A percentile compares a stretch with the other conserved stretches of the same genome.
Conservation (phyloP, 2,888 invertebrate genomes). For the Epinotia demarniana region DNA sequence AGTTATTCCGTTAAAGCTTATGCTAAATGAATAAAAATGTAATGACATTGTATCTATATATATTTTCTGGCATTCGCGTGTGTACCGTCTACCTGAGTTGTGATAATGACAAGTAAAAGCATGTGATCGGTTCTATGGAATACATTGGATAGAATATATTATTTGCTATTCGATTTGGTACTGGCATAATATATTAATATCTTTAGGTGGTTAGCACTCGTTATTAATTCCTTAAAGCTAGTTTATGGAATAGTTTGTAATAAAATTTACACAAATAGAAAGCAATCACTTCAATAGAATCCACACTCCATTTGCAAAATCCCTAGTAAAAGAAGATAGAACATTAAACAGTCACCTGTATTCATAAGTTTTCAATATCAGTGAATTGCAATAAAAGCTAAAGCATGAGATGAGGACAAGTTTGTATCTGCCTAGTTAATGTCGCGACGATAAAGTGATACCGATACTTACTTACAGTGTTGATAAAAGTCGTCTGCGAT, state of each 20-base stretch:
- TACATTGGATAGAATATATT: too few species aligned
- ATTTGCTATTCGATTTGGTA: too few species aligned
- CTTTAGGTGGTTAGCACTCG: too few species aligned
- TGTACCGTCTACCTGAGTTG: too few species aligned
- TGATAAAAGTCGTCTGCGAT: constrained; percentile 68
- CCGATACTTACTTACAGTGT: constrained; percentile 74
- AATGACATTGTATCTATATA: neutral
- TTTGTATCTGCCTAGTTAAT: constrained; percentile 41
- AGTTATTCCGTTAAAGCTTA: constrained; percentile 9
- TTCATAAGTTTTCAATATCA: constrained; percentile 17
- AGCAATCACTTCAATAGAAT: neutral
- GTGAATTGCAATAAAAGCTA: constrained; percentile 27
- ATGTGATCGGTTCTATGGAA: too few species aligned
- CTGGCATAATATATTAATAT: too few species aligned
- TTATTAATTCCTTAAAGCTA: too few species aligned
- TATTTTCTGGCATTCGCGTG: too few species aligned
- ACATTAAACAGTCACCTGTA: neutral
- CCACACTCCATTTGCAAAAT: too few species aligned
- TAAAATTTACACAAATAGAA: neutral
- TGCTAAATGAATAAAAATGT: constrained; percentile 3
- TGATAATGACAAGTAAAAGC: too few species aligned
- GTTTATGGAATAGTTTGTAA: too few species aligned
- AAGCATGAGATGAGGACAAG: constrained; percentile 31
- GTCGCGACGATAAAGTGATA: constrained; percentile 58
- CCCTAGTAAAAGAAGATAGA: neutral